These are phyloP conservation scores for Thamnophis elegans DNA, from an alignment of 2,797 vertebrate species.

Conservation along the genomic window DNA sequence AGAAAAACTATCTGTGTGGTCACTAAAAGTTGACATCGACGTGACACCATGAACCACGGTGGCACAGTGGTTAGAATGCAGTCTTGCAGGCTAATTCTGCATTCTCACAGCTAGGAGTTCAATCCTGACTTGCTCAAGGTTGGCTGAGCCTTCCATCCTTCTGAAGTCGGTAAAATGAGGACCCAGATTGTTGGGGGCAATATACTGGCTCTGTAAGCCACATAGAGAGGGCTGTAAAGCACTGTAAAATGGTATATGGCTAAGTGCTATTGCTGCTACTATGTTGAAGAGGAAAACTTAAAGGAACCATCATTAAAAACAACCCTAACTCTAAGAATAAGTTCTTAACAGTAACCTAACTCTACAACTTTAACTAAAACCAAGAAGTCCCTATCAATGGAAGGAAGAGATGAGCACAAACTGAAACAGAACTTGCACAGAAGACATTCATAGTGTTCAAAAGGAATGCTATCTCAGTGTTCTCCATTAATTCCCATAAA, in stretches of 20 bases:
- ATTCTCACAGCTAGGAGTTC: background rate
- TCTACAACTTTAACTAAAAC: background rate
- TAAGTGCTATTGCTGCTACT: background rate
- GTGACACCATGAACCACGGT: background rate
- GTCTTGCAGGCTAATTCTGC: background rate
- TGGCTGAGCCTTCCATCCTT: background rate
- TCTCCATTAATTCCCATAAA: background rate
- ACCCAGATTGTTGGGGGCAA: background rate
- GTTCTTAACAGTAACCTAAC: background rate
- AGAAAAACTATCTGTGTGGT: background rate
- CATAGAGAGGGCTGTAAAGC: background rate
- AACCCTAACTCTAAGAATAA: background rate
- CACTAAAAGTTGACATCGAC: background rate
- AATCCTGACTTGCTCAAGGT: background rate
- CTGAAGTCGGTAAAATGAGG: background rate
- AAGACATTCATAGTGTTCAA: background rate
- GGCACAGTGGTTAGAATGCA: background rate
- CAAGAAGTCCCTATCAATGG: background rate
- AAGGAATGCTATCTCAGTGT: background rate
- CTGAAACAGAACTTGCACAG: background rate
- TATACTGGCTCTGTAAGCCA: background rate
- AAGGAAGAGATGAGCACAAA: background rate
- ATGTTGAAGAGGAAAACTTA: background rate
- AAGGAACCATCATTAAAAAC: background rate
- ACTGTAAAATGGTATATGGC: background rate